A percentile compares a stretch with the other conserved stretches of the same genome.
Evolutionary conservation across 2,888 invertebrate species (phyloP).

Genomic region (Dryadula phaetusa): DNA sequence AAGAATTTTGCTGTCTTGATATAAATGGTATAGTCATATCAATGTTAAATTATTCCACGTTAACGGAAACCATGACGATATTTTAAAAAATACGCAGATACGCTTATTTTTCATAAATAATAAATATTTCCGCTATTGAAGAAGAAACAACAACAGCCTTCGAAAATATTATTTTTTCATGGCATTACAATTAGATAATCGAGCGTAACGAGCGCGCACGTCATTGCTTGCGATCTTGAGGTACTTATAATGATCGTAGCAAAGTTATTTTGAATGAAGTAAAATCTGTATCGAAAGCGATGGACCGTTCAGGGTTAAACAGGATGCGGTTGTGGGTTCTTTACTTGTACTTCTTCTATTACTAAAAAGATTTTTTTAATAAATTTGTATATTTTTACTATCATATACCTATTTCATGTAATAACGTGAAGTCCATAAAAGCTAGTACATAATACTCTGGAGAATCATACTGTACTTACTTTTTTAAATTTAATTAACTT

Average conservation of each 20-base stretch:
- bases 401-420: too few species aligned
- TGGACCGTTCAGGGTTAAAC: slow-evolving; percentile 10
- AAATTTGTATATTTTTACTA: neutral
- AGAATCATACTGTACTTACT: too few species aligned
- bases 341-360: slow-evolving; percentile 13
- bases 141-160: slow-evolving; percentile 26
- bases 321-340: slow-evolving; percentile 21
- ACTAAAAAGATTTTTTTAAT: neutral
- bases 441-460: too few species aligned
- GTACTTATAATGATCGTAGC: slow-evolving; percentile 1
- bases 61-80: too few species aligned
- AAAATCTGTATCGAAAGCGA: slow-evolving; percentile 14
- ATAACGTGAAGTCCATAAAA: too few species aligned
- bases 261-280: slow-evolving; percentile 14
- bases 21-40: too few species aligned
- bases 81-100: neutral
- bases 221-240: slow-evolving; percentile 11
- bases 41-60: too few species aligned
- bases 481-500: too few species aligned
- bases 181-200: slow-evolving; percentile 20
- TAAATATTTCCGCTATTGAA: slow-evolving; percentile 9
- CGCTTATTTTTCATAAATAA: slow-evolving; percentile 7
- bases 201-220: slow-evolving; percentile 23
- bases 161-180: slow-evolving; percentile 19
- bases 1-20: neutral